Base-by-base conservation (phyloP, 2,888 invertebrate species). In the Mactromeris polynyma region DNA sequence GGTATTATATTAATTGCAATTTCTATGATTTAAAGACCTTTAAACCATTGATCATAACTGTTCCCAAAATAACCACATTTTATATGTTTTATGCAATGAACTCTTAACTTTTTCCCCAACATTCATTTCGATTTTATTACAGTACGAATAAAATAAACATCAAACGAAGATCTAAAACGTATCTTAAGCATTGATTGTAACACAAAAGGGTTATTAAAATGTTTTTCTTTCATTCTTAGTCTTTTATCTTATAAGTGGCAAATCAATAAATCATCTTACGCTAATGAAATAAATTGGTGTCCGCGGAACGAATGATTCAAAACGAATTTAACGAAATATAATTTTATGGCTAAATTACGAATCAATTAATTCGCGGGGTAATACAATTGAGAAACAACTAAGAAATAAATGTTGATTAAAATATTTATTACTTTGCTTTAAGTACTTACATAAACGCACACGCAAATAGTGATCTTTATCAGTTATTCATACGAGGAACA, bases 71-170 rank as follows among this genome's bases (percentile, higher is more conserved):
- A 77, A 33, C 77, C 17, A 33, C 77, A 11, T 40, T 77, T 64
- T 4, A 21, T 64, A 64, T 26, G 19, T 51, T n/a, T 51, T 26
- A n/a, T 64, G 26, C n/a, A 64, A 26, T 64, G 51, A 64, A 64
- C 58, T n/a, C 58, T 26, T n/a, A 19, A 9, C 4, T 51, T 58
- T 2, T n/a, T 64, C 58, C n/a, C 58, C 58, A 3, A 64, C n/a
- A 64, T 64, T 64, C 58, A 64, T 64, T 64, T 64, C 58, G n/a
- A 64, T 64, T 64, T 64, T 64, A 64, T 64, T 64, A 64, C 26
- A 2, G 7, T 26, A n/a, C 58, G 26, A n/a, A 64, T 64, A 26
- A 64, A 26, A 64, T 11, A n/a, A 64, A 64, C 58, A 64, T 64
- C 58, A 64, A 64, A 64, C n/a, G 26, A 64, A 64, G 26, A 9